A percentile compares a stretch with the other conserved stretches of the same genome.
Evolutionary conservation across 2,797 vertebrate species (phyloP).

Genomic region (Triplophysa yarkandensis): DNA sequence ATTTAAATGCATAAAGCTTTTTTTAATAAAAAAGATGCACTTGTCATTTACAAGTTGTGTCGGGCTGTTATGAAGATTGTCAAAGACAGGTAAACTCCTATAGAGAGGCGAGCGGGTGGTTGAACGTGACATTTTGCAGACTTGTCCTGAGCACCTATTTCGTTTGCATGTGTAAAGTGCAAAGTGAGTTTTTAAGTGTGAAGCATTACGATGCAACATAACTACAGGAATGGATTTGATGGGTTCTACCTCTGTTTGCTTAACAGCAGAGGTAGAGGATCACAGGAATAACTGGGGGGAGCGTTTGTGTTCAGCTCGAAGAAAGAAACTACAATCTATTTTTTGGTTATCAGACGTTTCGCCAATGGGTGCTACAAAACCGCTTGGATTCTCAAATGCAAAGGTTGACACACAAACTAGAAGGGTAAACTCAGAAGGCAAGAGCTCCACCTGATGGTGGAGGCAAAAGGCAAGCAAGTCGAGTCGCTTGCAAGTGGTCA

Average conservation of each 20-base stretch:
- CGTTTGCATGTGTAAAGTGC: constrained; percentile 30
- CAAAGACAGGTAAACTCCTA: constrained; percentile 57
- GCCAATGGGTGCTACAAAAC: constrained; percentile 33
- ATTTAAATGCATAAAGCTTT: constrained; percentile 36
- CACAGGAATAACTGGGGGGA: constrained; percentile 39
- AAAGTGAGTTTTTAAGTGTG: constrained; percentile 20
- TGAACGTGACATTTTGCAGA: constrained; percentile 13
- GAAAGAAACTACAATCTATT: constrained; percentile 63
- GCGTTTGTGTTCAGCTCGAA: constrained; percentile 44
- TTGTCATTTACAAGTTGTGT: constrained; percentile 10
- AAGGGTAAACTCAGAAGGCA: constrained; percentile 53
- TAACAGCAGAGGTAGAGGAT: constrained; percentile 53
- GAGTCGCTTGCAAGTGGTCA: constrained; percentile 61
- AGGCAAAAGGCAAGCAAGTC: constrained; percentile 73
- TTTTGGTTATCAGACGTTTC: constrained; percentile 61
- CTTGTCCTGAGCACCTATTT: constrained; percentile 47
- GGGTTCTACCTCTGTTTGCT: constrained; percentile 26
- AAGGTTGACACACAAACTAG: constrained; percentile 32
- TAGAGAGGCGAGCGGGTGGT: constrained; percentile 31
- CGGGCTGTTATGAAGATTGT: constrained; percentile 37
- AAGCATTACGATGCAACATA: constrained; percentile 18
- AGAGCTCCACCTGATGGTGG: constrained; percentile 65
- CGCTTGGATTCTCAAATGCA: constrained; percentile 44
- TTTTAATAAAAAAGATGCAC: constrained; percentile 1
- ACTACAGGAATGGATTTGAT: constrained; percentile 12